Base-by-base conservation (phyloP, 2,113 vertebrate species). In the Hippopotamus amphibius region DNA sequence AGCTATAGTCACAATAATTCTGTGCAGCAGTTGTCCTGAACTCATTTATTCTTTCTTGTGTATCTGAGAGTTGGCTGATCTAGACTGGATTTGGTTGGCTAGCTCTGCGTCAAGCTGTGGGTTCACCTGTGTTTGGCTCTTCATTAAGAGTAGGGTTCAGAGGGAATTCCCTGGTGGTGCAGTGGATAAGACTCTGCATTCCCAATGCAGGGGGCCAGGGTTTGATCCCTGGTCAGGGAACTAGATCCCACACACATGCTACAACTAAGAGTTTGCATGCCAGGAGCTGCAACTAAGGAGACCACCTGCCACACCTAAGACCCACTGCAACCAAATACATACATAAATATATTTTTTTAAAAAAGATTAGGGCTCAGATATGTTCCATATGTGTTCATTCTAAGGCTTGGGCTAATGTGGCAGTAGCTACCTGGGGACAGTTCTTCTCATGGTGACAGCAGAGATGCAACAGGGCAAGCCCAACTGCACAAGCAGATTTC, bases 61-160 rank as follows among this genome's bases (percentile, higher is more conserved):
- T 83, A n/a, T 93, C 68, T 95, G 41, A 26, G 13, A 57, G 59
- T 88, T 83, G 43, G n/a, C 69, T 85, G 63, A 83, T 91, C 13
- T 26, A 71, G 48, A 61, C 50, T 93, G 59, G 59, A 57, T 86
- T 93, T 95, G 59, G 37, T 50, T 86, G 33, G 33, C 43, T 92
- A 19, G 17, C 33, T 88, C 50, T 85, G 37, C 53, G 65, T 90
- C 74, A 89, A 92, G 37, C 21, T 74, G 55, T 87, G n/a, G 16
- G 6, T 82, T 97, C 63, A 79, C 74, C 63, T 93, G 53, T 53
- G 26, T 57, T 90, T 92, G 84, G 7, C 21, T 97, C 53, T 55
- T 82, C 37, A 37, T 68, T 68, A 81, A 82, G 26, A 85, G n/a
- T 30, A 80, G 19, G 33, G 50, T 50, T 37, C 71, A 85, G n/a